These are phyloP conservation scores for Ceramica pisi DNA, from an alignment of 2,888 invertebrate genomes.

Conservation along the genomic window DNA sequence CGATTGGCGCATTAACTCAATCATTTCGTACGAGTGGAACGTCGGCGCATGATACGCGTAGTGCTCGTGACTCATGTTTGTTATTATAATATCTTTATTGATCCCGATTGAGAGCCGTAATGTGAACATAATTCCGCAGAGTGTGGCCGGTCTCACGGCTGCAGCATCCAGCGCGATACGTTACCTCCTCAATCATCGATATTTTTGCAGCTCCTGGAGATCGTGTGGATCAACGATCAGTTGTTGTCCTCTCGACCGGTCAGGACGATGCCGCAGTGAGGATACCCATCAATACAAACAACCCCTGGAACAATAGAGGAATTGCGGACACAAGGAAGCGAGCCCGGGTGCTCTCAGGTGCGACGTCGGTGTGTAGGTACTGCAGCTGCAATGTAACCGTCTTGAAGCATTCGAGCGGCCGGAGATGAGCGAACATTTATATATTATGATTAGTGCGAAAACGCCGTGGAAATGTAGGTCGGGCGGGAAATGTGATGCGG, in stretches of 20 bases:
- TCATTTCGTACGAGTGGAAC: conserved; percentile 66
- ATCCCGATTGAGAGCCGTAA: conserved; percentile 72
- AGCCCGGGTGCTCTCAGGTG: conserved; percentile 49
- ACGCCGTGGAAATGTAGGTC: conserved; percentile 64
- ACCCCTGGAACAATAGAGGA: conserved; percentile 51
- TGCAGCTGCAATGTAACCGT: conserved; percentile 29
- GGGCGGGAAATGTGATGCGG: conserved; percentile 47
- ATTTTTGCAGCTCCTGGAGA: conserved; percentile 74
- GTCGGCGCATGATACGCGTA: conserved; percentile 55
- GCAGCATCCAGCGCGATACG: conserved; percentile 67
- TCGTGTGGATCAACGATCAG: conserved; percentile 52
- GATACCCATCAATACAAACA: conserved; percentile 40
- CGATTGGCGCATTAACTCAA: conserved; percentile 46
- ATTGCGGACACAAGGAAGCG: conserved; percentile 33
- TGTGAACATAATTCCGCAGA: conserved; percentile 66
- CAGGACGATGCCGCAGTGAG: conserved; percentile 41
- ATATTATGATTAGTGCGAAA: conserved; percentile 27
- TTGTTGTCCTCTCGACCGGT: conserved; percentile 45
- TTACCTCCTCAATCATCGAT: conserved; percentile 78
- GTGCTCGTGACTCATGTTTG: conserved; percentile 62
- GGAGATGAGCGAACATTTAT: conserved; percentile 29
- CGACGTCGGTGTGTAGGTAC: conserved; percentile 35
- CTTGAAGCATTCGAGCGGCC: neutral
- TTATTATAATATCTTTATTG: conserved; percentile 74
- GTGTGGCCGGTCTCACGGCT: conserved; percentile 60